These are phyloP conservation scores for Campopleginae sp. DNA, from an alignment of 2,888 invertebrate genomes.

Conservation along the genomic window DNA sequence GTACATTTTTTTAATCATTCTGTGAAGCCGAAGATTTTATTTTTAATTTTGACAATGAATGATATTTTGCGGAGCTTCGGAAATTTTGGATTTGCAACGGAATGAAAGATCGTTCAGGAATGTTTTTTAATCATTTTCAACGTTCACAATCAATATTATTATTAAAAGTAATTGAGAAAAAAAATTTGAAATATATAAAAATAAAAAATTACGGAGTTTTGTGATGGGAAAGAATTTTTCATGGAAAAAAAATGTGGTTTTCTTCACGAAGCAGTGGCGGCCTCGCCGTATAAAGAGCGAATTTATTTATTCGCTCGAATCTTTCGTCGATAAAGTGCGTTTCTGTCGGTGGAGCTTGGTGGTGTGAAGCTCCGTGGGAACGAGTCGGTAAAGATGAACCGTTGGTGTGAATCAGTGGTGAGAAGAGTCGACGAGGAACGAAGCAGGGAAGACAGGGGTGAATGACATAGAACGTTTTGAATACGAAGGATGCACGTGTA, in stretches of 20 bases:
- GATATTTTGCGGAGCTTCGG: background rate
- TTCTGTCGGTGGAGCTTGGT: constrained; percentile 43
- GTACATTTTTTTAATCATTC: background rate
- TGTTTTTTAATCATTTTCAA: background rate
- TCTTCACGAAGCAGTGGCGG: constrained; percentile 74
- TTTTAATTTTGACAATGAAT: background rate
- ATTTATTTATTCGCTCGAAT: constrained; percentile 68
- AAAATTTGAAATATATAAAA: too few relatives aligned
- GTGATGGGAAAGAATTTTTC: too few relatives aligned
- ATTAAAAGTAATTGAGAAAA: background rate
- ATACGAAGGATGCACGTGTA: background rate
- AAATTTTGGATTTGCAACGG: too few relatives aligned
- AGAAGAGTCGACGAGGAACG: constrained; percentile 2
- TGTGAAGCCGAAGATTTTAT: background rate
- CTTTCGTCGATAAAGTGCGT: constrained; percentile 73
- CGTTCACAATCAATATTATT: background rate
- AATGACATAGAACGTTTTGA: constrained; percentile 3
- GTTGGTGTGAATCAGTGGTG: constrained; percentile 3
- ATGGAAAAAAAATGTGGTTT: constrained; percentile 32
- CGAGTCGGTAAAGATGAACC: constrained; percentile 70
- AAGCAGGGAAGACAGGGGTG: constrained; percentile 7
- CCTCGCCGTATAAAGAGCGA: constrained; percentile 73
- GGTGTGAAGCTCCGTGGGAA: constrained; percentile 16
- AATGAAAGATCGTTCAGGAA: too few relatives aligned
- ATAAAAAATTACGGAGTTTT: too few relatives aligned